A percentile compares a stretch with the other conserved stretches of the same genome.
phyloP scores from a whole-genome alignment of 2,888 invertebrate species.

The Luperina testacea region DNA sequence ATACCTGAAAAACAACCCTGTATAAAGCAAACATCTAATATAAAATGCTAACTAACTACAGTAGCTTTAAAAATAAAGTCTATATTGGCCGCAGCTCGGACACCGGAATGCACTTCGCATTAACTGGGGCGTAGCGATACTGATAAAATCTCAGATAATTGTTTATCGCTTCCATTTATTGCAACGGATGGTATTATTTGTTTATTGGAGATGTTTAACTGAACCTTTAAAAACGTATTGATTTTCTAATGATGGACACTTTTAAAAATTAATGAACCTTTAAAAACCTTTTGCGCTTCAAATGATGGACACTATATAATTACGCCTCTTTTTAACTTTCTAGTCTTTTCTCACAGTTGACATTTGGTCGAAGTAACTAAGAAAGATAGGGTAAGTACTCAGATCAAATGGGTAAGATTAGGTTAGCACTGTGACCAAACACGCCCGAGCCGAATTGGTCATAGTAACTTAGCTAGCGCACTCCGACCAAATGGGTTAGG shows the following conservation, averaged over 20 bases:
- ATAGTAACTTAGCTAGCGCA: not conserved
- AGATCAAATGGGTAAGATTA: not conserved
- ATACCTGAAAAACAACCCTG: not conserved
- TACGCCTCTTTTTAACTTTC: not conserved
- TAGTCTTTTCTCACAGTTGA: not conserved
- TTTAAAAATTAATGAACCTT: not conserved
- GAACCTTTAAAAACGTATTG: not conserved
- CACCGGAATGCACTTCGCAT: slow-evolving; percentile 66
- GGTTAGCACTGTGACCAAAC: not conserved
- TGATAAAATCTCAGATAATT: slow-evolving; percentile 59
- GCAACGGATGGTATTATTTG: slow-evolving; percentile 16
- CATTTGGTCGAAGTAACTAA: not conserved
- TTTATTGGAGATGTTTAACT: not conserved
- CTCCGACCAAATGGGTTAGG: not conserved
- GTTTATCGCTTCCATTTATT: slow-evolving; percentile 55
- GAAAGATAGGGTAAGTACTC: not conserved
- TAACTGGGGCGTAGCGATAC: slow-evolving; percentile 34
- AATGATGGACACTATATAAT: not conserved
- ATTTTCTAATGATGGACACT: not conserved
- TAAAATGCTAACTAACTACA: slow-evolving; percentile 36
- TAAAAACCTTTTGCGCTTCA: not conserved
- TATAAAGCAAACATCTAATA: slow-evolving; percentile 25
- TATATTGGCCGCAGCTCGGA: slow-evolving; percentile 44
- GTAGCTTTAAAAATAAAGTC: slow-evolving; percentile 59
- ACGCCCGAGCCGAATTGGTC: not conserved